phyloP scores from a whole-genome alignment of 92 coral and sea anemone species.

The Anthopleura xanthogrammica region DNA sequence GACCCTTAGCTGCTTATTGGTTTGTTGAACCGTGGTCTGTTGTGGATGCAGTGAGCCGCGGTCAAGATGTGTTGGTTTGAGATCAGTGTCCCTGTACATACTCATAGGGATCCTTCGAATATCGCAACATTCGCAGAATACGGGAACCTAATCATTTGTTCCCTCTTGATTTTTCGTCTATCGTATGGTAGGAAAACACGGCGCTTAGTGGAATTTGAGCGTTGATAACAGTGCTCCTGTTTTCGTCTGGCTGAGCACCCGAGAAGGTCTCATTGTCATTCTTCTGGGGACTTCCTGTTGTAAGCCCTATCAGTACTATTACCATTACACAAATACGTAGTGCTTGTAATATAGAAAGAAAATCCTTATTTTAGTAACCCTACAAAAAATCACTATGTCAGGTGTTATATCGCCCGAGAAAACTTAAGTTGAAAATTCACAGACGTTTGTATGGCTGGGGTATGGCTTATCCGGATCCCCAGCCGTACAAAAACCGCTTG shows the following conservation, averaged over 20 bases:
- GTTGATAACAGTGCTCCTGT: background rate
- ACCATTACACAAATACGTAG: background rate
- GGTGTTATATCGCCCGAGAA: no score
- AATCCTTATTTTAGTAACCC: no score
- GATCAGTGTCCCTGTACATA: slow-evolving; percentile 80
- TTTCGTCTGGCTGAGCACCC: no score
- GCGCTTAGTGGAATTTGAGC: slow-evolving; percentile 28
- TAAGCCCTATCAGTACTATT: background rate
- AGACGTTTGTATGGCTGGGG: no score
- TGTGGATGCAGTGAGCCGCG: slow-evolving; percentile 94
- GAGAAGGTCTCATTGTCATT: background rate
- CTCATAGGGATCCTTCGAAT: slow-evolving; percentile 20
- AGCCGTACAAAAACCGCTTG: no score
- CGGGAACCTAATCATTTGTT: slow-evolving; percentile 42
- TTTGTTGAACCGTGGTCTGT: slow-evolving; percentile 46
- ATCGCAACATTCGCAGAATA: slow-evolving; percentile 79
- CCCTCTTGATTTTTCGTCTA: no score
- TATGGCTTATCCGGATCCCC: no score
- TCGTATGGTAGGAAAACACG: background rate
- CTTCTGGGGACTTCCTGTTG: background rate
- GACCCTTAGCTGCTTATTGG: slow-evolving; percentile 50
- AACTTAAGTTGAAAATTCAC: no score
- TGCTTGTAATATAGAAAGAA: no score
- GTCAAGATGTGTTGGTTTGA: slow-evolving; percentile 74
- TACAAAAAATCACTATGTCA: no score